Evolutionary conservation across 2,888 invertebrate species (phyloP), one percentile per base, ranked within the genome.

Genomic region (Drosophila falleni): DNA sequence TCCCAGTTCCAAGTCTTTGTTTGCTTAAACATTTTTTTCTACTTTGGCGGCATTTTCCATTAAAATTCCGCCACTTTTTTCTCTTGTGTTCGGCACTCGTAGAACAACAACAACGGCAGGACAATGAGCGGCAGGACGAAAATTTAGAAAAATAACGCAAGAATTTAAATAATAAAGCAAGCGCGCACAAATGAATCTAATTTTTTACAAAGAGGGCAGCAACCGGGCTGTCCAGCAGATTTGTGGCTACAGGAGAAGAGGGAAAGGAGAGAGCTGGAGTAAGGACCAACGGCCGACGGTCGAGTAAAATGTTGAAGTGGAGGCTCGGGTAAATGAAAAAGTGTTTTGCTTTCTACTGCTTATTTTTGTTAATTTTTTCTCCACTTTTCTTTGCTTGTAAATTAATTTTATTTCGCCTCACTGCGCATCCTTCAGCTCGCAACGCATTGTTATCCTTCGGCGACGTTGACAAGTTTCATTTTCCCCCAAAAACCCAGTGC

Each of bases 41-140:
- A 78, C 83, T 80, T 89, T 89, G 78, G 83, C 81, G 87, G 90
- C 83, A 88, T 90, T 91, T 91, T 90, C 90, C 90, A 91, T 91
- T 91, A 91, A 91, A 91, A 91, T 90, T 91, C 90, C 91, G 74
- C 74, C 85, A 86, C 81, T 84, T 87, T 53, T 80, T 53, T 78
- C 8, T n/a, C 9, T 51, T 23, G 44, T 29, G 16, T n/a, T 8
- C 16, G 31, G 33, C 64, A 54, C 62, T 69, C 65, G 61, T 53
- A 63, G 61, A 74, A 53, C 59, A 68, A 23, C 55, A 65, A 53
- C 37, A 56, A 13, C 49, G 54, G 26, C 66, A 54, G 49, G 37
- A 68, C 56, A 69, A 67, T 54, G 56, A 61, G 61, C 60, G 66
- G 71, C 72, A 56, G 75, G 62, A 69, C 65, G 74, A 87, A 81